A percentile compares a stretch with the other conserved stretches of the same genome.
Evolutionary conservation across 2,888 invertebrate species (phyloP).

Genomic region (Hirtodrosophila confusa): DNA sequence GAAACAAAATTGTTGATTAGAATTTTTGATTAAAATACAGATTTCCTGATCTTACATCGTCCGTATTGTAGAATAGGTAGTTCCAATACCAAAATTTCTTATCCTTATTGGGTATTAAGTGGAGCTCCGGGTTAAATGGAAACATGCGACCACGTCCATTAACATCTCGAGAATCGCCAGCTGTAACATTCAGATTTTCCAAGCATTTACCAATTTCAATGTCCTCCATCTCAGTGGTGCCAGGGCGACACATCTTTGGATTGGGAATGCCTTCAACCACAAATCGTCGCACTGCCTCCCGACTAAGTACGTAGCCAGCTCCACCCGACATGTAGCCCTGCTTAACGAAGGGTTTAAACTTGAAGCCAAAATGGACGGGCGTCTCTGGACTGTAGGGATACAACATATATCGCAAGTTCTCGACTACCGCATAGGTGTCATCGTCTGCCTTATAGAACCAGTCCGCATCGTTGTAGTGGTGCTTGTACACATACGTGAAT

Average conservation of each 20-base stretch:
- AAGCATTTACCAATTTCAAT: slow-evolving; percentile 88
- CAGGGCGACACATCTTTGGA: slow-evolving; percentile 83
- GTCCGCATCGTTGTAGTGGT: slow-evolving; percentile 93
- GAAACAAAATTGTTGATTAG: neutral
- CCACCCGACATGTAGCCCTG: slow-evolving; percentile 96
- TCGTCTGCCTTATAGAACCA: slow-evolving; percentile 99
- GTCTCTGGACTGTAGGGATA: slow-evolving; percentile 88
- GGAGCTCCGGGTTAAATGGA: slow-evolving; percentile 84
- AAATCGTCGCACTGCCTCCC: slow-evolving; percentile 90
- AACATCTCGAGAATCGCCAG: slow-evolving; percentile 94
- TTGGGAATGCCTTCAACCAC: slow-evolving; percentile 85
- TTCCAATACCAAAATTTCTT: no score
- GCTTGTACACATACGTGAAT: slow-evolving; percentile 92
- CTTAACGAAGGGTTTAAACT: slow-evolving; percentile 85
- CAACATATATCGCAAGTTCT: slow-evolving; percentile 96
- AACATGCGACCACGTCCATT: slow-evolving; percentile 95
- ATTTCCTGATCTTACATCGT: no score
- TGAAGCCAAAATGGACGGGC: slow-evolving; percentile 95
- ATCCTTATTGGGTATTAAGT: no score
- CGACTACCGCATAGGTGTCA: slow-evolving; percentile 98
- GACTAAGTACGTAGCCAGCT: slow-evolving; percentile 96
- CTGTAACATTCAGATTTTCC: slow-evolving; percentile 91
- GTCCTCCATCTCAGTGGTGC: slow-evolving; percentile 69
- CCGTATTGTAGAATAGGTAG: no score
- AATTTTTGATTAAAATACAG: no score